Percentiles rank a stretch among this genome's conserved stretches.
Evolutionary conservation across 2,888 invertebrate species (phyloP).

Genomic region (Patella pellucida): DNA sequence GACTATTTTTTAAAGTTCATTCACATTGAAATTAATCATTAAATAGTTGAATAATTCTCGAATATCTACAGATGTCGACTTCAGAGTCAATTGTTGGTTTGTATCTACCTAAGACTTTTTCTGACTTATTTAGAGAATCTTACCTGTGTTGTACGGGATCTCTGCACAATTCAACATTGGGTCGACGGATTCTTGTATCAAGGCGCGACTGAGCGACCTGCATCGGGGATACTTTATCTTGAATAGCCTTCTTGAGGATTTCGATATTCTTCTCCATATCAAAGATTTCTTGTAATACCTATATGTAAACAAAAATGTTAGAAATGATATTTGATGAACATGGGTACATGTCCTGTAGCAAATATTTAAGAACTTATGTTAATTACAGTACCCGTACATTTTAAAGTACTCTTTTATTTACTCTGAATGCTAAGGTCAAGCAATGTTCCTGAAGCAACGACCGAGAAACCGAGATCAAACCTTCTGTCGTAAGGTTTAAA

Average conservation of each 20-base stretch:
- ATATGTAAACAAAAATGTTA: not conserved
- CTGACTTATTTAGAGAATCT: constrained; percentile 13
- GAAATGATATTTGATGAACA: too few relatives aligned
- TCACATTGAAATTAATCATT: not conserved
- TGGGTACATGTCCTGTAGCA: too few relatives aligned
- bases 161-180: constrained; percentile 89
- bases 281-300: constrained; percentile 93
- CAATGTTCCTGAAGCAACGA: too few relatives aligned
- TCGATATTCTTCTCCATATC: constrained; percentile 92
- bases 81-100: too few relatives aligned
- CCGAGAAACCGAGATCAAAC: too few relatives aligned
- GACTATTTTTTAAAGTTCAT: too few relatives aligned
- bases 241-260: constrained; percentile 87
- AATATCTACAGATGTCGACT: not conserved
- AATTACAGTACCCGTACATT: too few relatives aligned
- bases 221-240: constrained; percentile 79
- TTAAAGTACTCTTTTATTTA: too few relatives aligned
- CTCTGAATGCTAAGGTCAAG: too few relatives aligned
- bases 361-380: too few relatives aligned
- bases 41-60: too few relatives aligned
- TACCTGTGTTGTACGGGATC: constrained; percentile 86
- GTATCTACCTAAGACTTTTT: not conserved
- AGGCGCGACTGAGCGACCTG: constrained; percentile 82
- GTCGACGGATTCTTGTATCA: constrained; percentile 88
- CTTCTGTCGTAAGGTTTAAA: too few relatives aligned